Evolutionary conservation across 2,888 invertebrate genomes (phyloP), one percentile per base, ranked within the genome.

Genomic region (Drosophila rellima): DNA sequence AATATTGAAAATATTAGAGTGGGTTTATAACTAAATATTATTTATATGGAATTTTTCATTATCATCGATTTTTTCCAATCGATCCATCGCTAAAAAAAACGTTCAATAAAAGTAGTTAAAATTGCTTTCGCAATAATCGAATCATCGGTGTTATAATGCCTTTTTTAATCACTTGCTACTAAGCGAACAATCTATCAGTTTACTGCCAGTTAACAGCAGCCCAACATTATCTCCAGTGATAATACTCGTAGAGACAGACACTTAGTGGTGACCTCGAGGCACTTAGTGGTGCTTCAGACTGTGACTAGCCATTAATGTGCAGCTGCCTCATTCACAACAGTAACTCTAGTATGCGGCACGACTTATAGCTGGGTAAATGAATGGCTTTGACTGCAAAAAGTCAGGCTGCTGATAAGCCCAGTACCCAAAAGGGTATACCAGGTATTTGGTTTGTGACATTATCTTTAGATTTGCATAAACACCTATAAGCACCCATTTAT

Each of bases 221-320:
- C 20, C 18, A 20, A 47, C 39, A 60, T 61, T 65, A 73, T 69
- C 69, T 59, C 63, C 44, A 15, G 35, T n/a, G 42, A 47, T 71
- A 75, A 67, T 57, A 63, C n/a, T n/a, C n/a, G 48, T 68, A 60
- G 71, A 29, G 51, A 52, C 52, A 42, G 61, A 60, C 71, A 66
- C 59, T 66, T 54, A 17, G 11, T 17, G 7, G 51, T 44, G 52
- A 48, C 57, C 37, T 29, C 23, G 45, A 51, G 40, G 51, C 63
- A 69, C 48, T 73, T 63, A 51, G 51, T 15, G 63, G 67, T 40
- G 50, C 13, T 26, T 13, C 20, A 51, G 37, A 20, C 33, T 37
- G 29, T 15, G 51, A 60, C 57, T 44, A 44, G 61, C 47, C 63
- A 75, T 78, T 78, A 82, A 70, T 44, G 20, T 71, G 64, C 74